These are phyloP conservation scores for Ibidorhyncha struthersii DNA, from an alignment of 2,113 vertebrate genomes.

Conservation along the genomic window DNA sequence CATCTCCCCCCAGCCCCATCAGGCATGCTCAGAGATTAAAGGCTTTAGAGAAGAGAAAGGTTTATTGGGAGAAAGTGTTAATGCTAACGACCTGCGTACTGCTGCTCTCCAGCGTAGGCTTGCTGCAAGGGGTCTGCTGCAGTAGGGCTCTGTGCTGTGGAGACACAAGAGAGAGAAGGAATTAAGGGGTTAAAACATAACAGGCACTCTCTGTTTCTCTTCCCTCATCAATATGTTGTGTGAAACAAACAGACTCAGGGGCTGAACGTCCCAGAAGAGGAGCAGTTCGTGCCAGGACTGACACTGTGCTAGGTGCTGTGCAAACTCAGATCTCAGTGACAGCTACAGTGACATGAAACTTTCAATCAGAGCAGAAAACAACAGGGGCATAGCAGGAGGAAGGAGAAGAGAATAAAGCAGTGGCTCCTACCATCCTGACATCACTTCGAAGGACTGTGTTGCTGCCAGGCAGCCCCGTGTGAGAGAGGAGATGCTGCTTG, in stretches of 20 bases:
- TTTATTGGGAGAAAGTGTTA: slow-evolving; percentile 73
- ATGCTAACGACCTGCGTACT: slow-evolving; percentile 99
- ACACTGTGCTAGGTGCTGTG: slow-evolving; percentile 16
- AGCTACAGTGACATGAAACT: slow-evolving; percentile 19
- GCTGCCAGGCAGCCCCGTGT: background rate
- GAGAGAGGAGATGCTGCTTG: background rate
- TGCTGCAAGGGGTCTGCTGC: slow-evolving; percentile 97
- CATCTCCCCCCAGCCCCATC: background rate
- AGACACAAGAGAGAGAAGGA: slow-evolving; percentile 72
- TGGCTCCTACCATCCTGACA: background rate
- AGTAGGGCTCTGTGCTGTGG: slow-evolving; percentile 96
- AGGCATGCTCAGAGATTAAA: background rate
- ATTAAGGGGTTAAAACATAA: slow-evolving; percentile 8
- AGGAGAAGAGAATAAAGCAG: slow-evolving; percentile 41
- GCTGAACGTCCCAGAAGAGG: background rate
- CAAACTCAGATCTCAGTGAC: slow-evolving; percentile 42
- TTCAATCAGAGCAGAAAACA: slow-evolving; percentile 43
- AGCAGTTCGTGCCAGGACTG: background rate
- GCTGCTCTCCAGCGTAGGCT: slow-evolving; percentile 99
- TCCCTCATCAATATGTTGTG: background rate
- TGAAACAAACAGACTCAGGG: background rate
- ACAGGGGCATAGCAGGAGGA: background rate
- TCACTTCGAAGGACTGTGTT: background rate
- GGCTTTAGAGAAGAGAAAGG: slow-evolving; percentile 25
- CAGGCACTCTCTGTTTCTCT: background rate